Conservation (phyloP, 2,797 vertebrate genomes). For the Peromyscus nudipes region DNA sequence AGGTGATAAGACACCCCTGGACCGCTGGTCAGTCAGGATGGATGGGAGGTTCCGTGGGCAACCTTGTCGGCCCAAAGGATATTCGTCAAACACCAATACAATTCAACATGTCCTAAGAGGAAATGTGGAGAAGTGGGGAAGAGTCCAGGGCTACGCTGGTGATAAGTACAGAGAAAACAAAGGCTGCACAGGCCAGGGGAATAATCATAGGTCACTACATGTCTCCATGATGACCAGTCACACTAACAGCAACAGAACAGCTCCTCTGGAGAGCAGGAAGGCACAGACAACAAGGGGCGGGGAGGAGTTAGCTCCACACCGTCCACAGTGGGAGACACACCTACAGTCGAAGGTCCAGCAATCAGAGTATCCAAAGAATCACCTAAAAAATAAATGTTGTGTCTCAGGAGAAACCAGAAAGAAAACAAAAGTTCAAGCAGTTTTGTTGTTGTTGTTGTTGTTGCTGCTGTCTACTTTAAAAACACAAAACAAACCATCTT, state of each 20-base stretch:
- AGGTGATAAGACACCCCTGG: background rate
- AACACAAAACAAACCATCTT: background rate
- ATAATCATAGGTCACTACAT: background rate
- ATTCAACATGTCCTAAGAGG: background rate
- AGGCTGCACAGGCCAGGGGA: background rate
- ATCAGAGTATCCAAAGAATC: background rate
- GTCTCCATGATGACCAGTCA: background rate
- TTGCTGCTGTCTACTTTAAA: background rate
- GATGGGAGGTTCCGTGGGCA: background rate
- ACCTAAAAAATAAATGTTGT: background rate
- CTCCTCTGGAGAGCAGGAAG: background rate
- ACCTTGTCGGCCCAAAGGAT: background rate
- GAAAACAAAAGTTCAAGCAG: background rate
- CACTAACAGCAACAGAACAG: background rate
- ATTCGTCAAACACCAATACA: background rate
- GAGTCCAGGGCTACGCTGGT: background rate
- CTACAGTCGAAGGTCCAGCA: background rate
- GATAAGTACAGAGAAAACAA: constrained; percentile 27
- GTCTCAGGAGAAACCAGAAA: background rate
- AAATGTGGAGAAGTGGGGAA: background rate
- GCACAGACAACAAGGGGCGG: background rate
- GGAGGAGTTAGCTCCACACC: background rate
- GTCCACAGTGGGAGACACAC: background rate
- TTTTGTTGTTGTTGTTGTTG: background rate
- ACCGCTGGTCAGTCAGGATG: too few species aligned